Base-by-base conservation (phyloP, 2,888 invertebrate species). In the Torymus tubicola region DNA sequence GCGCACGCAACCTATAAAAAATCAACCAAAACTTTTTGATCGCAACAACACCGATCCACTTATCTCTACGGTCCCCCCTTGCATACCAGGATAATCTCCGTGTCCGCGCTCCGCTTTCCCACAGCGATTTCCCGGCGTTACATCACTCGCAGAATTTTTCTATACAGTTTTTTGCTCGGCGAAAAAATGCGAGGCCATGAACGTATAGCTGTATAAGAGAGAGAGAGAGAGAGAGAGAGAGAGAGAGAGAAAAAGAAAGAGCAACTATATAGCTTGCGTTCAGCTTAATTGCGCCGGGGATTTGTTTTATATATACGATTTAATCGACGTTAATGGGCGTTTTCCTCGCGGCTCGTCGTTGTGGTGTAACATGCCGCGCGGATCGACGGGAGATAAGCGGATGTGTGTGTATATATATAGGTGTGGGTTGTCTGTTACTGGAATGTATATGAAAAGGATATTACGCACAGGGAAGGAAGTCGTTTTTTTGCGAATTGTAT, bases 301-400 rank as follows among this genome's bases (percentile, higher is more conserved):
- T 68, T 52, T 68, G 50, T 68, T 68, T 42, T 42, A 31, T 21
- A 31, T 21, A 64, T 60, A 70, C 70, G 50, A 52, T 77, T 77
- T 71, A 77, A 77, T 77, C 55, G 63, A 63, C 63, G 13, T 64
- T 75, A 60, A 61, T 24, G 24, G 67, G 2, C 58, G 8, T 60
- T 65, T 64, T 67, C 18, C n/a, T 10, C 10, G 8, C 16, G 57
- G 14, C 16, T 12, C 11, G n/a, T 16, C 42, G 42, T 42, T 5
- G 42, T 11, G 18, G 18, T 53, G n/a, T 3, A 24, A 57, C 50
- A 13, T 57, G 42, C 5, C 42, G 42, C 8, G 8, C 8, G 42
- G 42, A 42, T 42, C 42, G 5, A 5, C 42, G 42, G 42, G 42
- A 42, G 42, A 42, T 42, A 42, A 42, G 42, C 42, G 42, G 42